Conservation (phyloP, 2,113 vertebrate species). For the Paradoxurus hermaphroditus region DNA sequence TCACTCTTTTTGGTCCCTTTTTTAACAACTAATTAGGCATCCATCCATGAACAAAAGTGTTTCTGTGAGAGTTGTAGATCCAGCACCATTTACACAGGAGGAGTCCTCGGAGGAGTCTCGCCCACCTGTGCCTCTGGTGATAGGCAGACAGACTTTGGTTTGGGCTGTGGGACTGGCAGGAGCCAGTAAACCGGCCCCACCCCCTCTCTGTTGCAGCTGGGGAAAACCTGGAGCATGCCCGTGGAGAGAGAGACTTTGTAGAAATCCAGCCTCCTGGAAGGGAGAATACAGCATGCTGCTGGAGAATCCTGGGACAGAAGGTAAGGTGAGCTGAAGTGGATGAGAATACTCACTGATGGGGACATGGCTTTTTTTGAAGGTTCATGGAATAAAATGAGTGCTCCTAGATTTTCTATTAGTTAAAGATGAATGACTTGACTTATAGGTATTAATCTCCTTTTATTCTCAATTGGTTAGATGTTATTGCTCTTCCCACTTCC, state of each 20-base stretch:
- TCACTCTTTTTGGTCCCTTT: background rate
- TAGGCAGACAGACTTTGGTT: background rate
- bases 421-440: background rate
- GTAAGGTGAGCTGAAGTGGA: background rate
- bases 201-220: background rate
- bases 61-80: background rate
- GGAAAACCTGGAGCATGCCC: background rate
- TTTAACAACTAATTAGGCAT: background rate
- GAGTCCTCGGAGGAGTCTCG: background rate
- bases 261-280: background rate
- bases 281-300: background rate
- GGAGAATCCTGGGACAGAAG: background rate
- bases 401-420: background rate
- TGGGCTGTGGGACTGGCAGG: background rate
- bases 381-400: background rate
- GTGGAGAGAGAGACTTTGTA: background rate
- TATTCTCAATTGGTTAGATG: background rate
- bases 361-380: background rate
- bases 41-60: background rate
- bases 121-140: background rate
- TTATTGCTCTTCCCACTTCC: background rate
- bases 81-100: too few species aligned
- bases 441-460: background rate
- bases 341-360: background rate
- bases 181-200: background rate